A percentile compares a stretch with the other conserved stretches of the same genome.
Evolutionary conservation across 2,888 invertebrate genomes (phyloP).

Genomic region (Agrilus mali): DNA sequence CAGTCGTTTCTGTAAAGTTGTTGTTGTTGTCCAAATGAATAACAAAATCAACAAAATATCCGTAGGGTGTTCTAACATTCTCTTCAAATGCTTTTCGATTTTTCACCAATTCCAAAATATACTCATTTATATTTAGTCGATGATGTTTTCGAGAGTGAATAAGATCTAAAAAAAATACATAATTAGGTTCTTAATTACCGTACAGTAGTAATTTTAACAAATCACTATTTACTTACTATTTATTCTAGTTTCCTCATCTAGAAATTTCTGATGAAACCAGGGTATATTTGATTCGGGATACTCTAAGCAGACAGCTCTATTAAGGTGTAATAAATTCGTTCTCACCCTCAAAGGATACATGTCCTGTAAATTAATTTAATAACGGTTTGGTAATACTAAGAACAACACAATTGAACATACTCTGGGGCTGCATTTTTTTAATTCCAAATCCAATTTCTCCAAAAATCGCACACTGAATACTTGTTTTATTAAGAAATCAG

Average conservation of each 20-base stretch:
- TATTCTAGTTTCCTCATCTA: conserved; percentile 12
- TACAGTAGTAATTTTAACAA: neutral
- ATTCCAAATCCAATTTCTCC: conserved; percentile 44
- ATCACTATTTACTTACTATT: neutral
- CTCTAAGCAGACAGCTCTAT: conserved; percentile 50
- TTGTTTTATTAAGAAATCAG: conserved; percentile 37
- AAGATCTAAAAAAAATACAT: neutral
- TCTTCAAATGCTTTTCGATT: conserved; percentile 18
- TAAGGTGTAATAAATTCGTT: conserved; percentile 45
- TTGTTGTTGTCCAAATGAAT: conserved; percentile 20
- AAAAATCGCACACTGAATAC: conserved; percentile 48
- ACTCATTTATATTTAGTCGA: conserved; percentile 15
- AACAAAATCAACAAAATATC: conserved; percentile 34
- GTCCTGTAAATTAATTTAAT: conserved; percentile 30
- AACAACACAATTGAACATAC: conserved; percentile 20
- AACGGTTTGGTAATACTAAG: too few relatives aligned
- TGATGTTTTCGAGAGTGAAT: neutral
- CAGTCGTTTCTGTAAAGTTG: conserved; percentile 10
- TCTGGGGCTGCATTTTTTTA: conserved; percentile 41
- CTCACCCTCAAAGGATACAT: conserved; percentile 42
- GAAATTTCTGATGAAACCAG: conserved; percentile 53
- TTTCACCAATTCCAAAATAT: conserved; percentile 22
- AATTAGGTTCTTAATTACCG: neutral
- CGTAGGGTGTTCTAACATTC: conserved; percentile 33
- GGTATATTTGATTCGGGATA: conserved; percentile 49